A percentile compares a stretch with the other conserved stretches of the same genome.
Conservation (phyloP, 2,797 vertebrate genomes). For the Centropyge bicolor region DNA sequence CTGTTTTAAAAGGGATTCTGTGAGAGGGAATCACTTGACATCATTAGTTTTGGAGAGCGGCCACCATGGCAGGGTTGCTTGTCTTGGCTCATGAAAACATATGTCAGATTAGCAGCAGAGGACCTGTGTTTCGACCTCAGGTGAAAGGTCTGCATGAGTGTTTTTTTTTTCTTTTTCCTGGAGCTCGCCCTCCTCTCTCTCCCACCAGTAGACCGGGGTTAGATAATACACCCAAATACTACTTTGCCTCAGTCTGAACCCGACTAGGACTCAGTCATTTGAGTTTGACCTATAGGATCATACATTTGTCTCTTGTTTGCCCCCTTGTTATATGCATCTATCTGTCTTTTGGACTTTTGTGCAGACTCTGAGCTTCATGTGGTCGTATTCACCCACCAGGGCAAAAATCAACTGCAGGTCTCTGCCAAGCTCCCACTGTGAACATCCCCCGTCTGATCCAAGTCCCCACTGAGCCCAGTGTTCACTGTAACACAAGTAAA, state of each 20-base stretch:
- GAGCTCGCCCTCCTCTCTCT: slow-evolving; percentile 10
- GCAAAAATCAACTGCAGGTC: background rate
- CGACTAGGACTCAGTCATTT: background rate
- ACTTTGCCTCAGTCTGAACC: background rate
- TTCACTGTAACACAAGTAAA: background rate
- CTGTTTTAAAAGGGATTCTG: slow-evolving; percentile 83
- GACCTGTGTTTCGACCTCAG: slow-evolving; percentile 80
- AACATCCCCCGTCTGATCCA: background rate
- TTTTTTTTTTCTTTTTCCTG: slow-evolving; percentile 42
- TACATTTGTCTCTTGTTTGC: background rate
- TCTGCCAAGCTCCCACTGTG: background rate
- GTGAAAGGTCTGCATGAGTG: slow-evolving; percentile 80
- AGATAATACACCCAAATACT: slow-evolving; percentile 8
- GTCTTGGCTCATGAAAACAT: slow-evolving; percentile 86
- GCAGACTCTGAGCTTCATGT: background rate
- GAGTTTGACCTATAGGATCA: background rate
- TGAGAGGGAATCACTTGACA: slow-evolving; percentile 88
- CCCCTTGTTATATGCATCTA: background rate
- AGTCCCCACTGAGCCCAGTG: background rate
- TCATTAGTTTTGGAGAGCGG: slow-evolving; percentile 87
- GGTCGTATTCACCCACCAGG: background rate
- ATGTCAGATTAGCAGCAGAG: slow-evolving; percentile 81
- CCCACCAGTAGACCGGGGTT: background rate
- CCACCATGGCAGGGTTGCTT: slow-evolving; percentile 84
- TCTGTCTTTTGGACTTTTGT: background rate